phyloP scores from a whole-genome alignment of 2,113 vertebrate genomes.

The Solenodon paradoxus region DNA sequence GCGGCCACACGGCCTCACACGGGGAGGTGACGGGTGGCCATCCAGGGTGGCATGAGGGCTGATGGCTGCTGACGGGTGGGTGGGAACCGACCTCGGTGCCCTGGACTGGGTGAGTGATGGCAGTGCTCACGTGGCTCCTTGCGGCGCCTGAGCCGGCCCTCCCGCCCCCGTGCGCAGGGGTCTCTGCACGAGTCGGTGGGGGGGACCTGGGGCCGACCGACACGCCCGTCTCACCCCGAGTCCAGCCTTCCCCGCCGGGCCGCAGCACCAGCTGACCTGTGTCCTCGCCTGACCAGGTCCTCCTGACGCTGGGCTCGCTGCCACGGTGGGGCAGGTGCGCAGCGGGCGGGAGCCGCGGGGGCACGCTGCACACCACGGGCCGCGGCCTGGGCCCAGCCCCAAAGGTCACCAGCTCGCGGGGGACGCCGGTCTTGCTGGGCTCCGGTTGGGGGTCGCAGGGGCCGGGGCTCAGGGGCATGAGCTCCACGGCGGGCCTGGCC shows the following conservation, averaged over 20 bases:
- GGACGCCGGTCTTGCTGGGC: slow-evolving; percentile 79
- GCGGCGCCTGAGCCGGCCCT: slow-evolving; percentile 92
- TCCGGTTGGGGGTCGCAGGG: slow-evolving; percentile 82
- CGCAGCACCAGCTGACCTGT: too few relatives aligned
- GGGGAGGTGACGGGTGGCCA: too few relatives aligned
- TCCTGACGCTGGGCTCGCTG: slow-evolving; percentile 91
- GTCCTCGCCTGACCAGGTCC: slow-evolving; percentile 92
- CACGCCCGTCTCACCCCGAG: too few relatives aligned
- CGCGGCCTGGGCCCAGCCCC: slow-evolving; percentile 79
- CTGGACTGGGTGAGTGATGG: too few relatives aligned
- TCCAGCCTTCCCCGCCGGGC: too few relatives aligned
- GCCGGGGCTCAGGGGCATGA: slow-evolving; percentile 82
- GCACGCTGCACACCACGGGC: slow-evolving; percentile 93
- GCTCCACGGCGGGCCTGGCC: slow-evolving; percentile 85
- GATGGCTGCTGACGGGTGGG: too few relatives aligned
- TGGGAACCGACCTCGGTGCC: too few relatives aligned
- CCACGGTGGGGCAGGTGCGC: slow-evolving; percentile 87
- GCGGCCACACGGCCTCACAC: too few relatives aligned
- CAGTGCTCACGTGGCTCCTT: slow-evolving; percentile 46
- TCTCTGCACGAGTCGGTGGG: slow-evolving; percentile 90
- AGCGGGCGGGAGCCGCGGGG: slow-evolving; percentile 90
- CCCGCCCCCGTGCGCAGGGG: slow-evolving; percentile 91
- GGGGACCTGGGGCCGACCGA: too few relatives aligned
- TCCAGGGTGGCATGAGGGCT: too few relatives aligned
- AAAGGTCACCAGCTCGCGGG: slow-evolving; percentile 80